A percentile compares a stretch with the other conserved stretches of the same genome.
Evolutionary conservation across 1,140 invertebrate genomes (phyloP).

Genomic region (Cherax quadricarinatus): DNA sequence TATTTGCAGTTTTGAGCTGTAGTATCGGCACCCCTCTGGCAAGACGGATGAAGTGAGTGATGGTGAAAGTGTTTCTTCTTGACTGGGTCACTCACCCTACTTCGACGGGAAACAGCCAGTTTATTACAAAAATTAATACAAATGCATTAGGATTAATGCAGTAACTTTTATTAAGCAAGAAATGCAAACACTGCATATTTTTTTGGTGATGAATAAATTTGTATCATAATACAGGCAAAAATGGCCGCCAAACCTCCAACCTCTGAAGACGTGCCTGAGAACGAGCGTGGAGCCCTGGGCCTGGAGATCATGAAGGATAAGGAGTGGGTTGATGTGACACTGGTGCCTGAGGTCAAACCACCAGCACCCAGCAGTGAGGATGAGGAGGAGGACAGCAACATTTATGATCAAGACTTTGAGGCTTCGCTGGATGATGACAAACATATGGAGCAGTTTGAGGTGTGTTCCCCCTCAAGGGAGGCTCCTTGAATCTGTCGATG

Average conservation of each 20-base stretch:
- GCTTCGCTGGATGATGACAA: not conserved
- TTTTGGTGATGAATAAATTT: not conserved
- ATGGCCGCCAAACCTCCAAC: not conserved
- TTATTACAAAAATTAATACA: too few relatives aligned
- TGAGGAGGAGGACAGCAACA: slow-evolving; percentile 22
- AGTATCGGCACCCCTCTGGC: too few relatives aligned
- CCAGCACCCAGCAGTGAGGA: not conserved
- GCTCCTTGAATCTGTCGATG: too few relatives aligned
- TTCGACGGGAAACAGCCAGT: too few relatives aligned
- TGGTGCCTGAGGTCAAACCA: not conserved
- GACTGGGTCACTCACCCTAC: too few relatives aligned
- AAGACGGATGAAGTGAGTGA: too few relatives aligned
- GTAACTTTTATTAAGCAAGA: too few relatives aligned
- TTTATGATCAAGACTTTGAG: not conserved
- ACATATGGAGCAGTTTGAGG: slow-evolving; percentile 6
- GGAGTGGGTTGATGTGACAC: slow-evolving; percentile 30
- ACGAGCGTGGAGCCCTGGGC: slow-evolving; percentile 34
- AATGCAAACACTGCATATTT: too few relatives aligned
- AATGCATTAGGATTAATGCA: too few relatives aligned
- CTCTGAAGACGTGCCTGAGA: slow-evolving; percentile 18
- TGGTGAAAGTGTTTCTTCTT: too few relatives aligned
- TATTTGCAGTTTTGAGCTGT: too few relatives aligned
- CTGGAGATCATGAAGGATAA: slow-evolving; percentile 36
- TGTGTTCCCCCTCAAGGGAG: not conserved
- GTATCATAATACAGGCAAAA: not conserved